Percentiles rank a stretch among this genome's conserved stretches.
These are phyloP conservation scores for Torymus tubicola DNA, from an alignment of 2,888 invertebrate genomes.

Conservation along the genomic window DNA sequence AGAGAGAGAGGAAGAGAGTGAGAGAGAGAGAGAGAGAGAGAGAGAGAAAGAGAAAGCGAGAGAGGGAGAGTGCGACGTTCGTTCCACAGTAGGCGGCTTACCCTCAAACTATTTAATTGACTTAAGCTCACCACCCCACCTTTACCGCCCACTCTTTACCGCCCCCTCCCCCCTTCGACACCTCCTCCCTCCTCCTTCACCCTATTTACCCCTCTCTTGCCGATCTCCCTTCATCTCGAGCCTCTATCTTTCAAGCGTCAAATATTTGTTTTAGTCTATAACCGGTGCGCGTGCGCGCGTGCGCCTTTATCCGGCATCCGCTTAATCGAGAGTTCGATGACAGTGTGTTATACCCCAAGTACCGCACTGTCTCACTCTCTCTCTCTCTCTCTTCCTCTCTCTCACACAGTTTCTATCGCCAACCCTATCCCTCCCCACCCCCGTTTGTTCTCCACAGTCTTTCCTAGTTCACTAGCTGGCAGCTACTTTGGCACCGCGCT, in stretches of 20 bases:
- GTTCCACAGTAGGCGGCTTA: slow-evolving; percentile 56
- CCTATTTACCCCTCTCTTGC: background rate
- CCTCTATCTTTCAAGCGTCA: slow-evolving; percentile 51
- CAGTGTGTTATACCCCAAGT: slow-evolving; percentile 45
- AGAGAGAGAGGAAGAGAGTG: slow-evolving; percentile 13
- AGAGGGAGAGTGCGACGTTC: slow-evolving; percentile 31
- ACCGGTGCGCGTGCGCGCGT: background rate
- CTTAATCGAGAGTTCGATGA: slow-evolving; percentile 56
- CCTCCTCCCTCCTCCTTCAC: slow-evolving; percentile 4
- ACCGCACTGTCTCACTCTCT: background rate
- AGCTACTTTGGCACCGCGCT: slow-evolving; percentile 45
- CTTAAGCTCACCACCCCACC: slow-evolving; percentile 58
- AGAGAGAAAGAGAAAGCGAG: background rate
- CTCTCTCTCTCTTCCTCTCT: background rate
- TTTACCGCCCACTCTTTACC: slow-evolving; percentile 16
- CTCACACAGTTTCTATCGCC: background rate
- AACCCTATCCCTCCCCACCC: background rate
- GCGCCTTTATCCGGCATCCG: slow-evolving; percentile 56
- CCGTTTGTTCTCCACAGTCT: slow-evolving; percentile 17
- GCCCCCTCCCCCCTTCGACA: slow-evolving; percentile 27
- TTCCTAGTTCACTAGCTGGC: slow-evolving; percentile 38
- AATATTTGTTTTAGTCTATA: slow-evolving; percentile 60
- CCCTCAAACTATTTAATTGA: slow-evolving; percentile 63
- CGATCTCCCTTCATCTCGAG: slow-evolving; percentile 21
- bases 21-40: slow-evolving; percentile 7